phyloP scores from a whole-genome alignment of 2,113 vertebrate species.

The Dipodomys merriami region DNA sequence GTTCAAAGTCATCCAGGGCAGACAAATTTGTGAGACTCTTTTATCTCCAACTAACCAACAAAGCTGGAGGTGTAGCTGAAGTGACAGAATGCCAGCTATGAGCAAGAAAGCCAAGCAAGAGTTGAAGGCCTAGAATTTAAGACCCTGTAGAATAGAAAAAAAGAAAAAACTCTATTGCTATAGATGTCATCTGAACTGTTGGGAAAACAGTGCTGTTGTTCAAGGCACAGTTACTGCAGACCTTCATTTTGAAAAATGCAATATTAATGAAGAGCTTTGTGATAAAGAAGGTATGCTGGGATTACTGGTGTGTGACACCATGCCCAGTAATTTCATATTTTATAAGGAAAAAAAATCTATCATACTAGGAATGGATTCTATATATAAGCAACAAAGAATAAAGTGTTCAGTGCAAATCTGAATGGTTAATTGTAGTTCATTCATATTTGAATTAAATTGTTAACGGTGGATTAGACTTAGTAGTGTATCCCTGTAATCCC shows the following conservation, averaged over 20 bases:
- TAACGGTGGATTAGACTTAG: background rate
- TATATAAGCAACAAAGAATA: background rate
- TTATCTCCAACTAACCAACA: too few relatives aligned
- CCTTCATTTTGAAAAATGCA: background rate
- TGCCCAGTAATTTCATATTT: constrained; percentile 42
- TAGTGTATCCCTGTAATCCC: too few relatives aligned
- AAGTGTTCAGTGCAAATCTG: background rate
- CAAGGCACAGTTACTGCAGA: background rate
- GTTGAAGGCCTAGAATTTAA: too few relatives aligned
- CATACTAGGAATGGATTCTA: background rate
- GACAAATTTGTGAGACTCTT: too few relatives aligned
- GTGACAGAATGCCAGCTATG: too few relatives aligned
- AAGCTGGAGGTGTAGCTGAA: too few relatives aligned
- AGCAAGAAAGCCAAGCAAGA: too few relatives aligned
- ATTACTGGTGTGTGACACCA: too few relatives aligned
- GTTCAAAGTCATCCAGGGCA: too few relatives aligned
- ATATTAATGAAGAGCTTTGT: background rate
- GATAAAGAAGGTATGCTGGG: background rate
- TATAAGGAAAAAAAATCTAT: background rate
- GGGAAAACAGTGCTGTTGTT: background rate
- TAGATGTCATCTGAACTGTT: background rate
- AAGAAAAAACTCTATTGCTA: too few relatives aligned
- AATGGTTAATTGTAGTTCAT: constrained; percentile 32
- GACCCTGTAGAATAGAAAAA: too few relatives aligned
- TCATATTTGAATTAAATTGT: constrained; percentile 38